These are phyloP conservation scores for Procavia capensis DNA, from an alignment of 2,113 vertebrate species.

Conservation along the genomic window DNA sequence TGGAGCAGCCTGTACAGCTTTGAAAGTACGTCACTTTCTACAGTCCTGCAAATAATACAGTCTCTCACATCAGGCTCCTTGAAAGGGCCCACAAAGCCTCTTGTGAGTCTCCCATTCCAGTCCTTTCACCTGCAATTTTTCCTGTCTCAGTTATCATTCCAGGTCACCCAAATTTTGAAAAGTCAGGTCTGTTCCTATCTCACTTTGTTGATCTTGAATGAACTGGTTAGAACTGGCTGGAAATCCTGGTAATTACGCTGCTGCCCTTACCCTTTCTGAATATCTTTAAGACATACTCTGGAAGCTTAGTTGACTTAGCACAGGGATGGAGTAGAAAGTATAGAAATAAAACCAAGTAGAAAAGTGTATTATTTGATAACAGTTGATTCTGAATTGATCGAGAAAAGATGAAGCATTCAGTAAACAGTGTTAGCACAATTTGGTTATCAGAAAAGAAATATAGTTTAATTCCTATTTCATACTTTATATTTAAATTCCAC, in stretches of 20 bases:
- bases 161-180: no score
- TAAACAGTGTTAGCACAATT: not conserved
- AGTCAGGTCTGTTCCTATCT: no score
- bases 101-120: no score
- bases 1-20: no score
- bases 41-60: no score
- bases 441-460: conserved; percentile 30
- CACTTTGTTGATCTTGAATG: no score
- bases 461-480: conserved; percentile 15
- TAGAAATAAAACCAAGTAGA: not conserved
- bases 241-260: not conserved
- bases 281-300: not conserved
- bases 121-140: no score
- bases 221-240: no score
- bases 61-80: no score
- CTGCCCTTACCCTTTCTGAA: not conserved
- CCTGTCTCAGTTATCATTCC: no score
- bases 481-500: not conserved
- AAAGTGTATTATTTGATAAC: conserved; percentile 10
- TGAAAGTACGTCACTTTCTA: no score
- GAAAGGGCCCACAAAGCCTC: no score
- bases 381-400: not conserved
- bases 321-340: not conserved
- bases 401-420: not conserved
- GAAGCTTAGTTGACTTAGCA: not conserved